Evolutionary conservation across 53 echinoderm and acorn worm genomes (phyloP).

Genomic region (Patiria pectinifera): DNA sequence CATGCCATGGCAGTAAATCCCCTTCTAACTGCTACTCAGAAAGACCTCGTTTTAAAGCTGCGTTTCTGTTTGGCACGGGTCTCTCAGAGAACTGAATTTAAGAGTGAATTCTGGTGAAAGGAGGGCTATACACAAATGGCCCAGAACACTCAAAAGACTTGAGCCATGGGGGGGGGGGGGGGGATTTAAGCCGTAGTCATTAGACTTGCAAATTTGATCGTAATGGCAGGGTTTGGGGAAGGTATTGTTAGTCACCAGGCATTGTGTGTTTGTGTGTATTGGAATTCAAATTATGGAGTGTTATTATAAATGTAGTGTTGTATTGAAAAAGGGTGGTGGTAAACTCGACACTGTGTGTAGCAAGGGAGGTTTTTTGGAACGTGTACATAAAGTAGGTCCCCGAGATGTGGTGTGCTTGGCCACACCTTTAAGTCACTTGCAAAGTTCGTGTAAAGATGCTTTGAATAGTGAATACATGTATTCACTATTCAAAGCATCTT

Average conservation of each 20-base stretch:
- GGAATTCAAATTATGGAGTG: slow-evolving; percentile 30
- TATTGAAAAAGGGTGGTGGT: neutral
- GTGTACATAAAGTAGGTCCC: neutral
- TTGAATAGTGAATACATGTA: too few species aligned
- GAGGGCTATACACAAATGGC: slow-evolving; percentile 3
- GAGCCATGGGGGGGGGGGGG: neutral
- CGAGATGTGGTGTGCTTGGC: neutral
- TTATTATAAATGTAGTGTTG: neutral
- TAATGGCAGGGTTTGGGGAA: neutral
- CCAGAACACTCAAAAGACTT: neutral
- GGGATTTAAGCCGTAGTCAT: slow-evolving; percentile 23
- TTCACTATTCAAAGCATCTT: too few species aligned
- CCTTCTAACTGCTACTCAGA: neutral
- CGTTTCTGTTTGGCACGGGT: neutral
- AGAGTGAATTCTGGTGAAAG: neutral
- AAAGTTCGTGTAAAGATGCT: too few species aligned
- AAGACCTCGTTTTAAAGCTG: slow-evolving; percentile 10
- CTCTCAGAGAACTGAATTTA: neutral
- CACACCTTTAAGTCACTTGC: too few species aligned
- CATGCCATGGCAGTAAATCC: slow-evolving; percentile 29
- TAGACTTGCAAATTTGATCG: slow-evolving; percentile 57
- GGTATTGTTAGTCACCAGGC: neutral
- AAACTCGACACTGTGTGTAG: neutral
- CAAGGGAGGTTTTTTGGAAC: neutral
- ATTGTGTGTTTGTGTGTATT: slow-evolving; percentile 20